These are phyloP conservation scores for Crematogaster levior DNA, from an alignment of 2,888 invertebrate genomes.

Conservation along the genomic window DNA sequence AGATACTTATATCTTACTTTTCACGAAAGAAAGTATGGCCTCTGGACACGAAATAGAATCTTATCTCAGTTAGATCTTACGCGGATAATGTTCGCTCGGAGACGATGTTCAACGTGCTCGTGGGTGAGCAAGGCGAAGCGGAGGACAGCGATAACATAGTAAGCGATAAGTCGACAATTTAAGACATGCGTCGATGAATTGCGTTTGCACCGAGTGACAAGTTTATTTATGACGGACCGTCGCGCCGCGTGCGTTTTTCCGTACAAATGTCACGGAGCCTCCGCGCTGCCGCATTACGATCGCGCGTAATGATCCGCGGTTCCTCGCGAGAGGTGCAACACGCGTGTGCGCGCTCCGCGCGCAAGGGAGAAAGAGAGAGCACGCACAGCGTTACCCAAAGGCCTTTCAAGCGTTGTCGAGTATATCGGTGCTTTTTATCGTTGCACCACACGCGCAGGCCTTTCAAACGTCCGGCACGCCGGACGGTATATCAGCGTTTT, in stretches of 20 bases:
- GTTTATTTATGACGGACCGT: constrained; percentile 32
- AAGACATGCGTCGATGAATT: constrained; percentile 25
- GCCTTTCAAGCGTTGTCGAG: constrained; percentile 54
- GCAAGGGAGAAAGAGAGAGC: not conserved
- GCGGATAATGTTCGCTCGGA: constrained; percentile 4
- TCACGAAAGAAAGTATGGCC: not conserved
- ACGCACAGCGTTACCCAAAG: constrained; percentile 47
- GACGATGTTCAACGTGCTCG: constrained; percentile 14
- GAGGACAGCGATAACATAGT: constrained; percentile 34
- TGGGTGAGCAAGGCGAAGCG: constrained; percentile 15
- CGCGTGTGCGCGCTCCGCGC: constrained; percentile 30
- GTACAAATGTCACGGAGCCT: constrained; percentile 52
- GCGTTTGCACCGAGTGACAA: constrained; percentile 26
- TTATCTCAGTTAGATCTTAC: constrained; percentile 32
- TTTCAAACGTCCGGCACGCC: constrained; percentile 51
- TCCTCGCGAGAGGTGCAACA: constrained; percentile 42
- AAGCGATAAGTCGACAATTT: constrained; percentile 44
- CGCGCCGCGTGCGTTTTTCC: constrained; percentile 31
- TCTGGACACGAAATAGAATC: not conserved
- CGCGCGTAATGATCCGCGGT: constrained; percentile 56
- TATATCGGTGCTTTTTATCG: constrained; percentile 60
- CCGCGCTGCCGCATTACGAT: constrained; percentile 30
- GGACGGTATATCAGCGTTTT: constrained; percentile 58
- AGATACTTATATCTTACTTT: constrained; percentile 10
- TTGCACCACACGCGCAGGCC: constrained; percentile 41